Percentiles rank a stretch among this genome's conserved stretches.
These are phyloP conservation scores for Oreochromis spilurus DNA, from an alignment of 2,113 vertebrate genomes.

Conservation along the genomic window DNA sequence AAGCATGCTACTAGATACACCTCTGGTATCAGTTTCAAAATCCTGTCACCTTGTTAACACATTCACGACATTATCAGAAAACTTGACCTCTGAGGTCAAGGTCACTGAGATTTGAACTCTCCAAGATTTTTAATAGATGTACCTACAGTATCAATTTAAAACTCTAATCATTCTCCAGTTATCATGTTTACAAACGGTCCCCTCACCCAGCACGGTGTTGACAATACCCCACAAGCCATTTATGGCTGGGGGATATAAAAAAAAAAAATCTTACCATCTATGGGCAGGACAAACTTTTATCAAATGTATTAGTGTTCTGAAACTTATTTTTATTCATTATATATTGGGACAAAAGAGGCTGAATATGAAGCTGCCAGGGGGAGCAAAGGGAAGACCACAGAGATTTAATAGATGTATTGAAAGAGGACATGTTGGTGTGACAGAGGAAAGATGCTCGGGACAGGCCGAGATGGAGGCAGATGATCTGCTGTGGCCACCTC, in stretches of 20 bases:
- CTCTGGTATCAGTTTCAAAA: fast-evolving
- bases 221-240: not conserved
- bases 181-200: fast-evolving
- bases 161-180: not conserved
- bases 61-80: not conserved
- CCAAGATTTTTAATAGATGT: not conserved
- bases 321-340: not conserved
- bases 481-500: not conserved
- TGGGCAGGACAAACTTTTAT: not conserved
- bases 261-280: not conserved
- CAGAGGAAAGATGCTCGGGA: not conserved
- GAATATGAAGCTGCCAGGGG: not conserved
- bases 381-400: not conserved
- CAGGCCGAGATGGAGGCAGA: fast-evolving
- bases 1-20: fast-evolving
- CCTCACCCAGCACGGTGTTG: not conserved
- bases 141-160: fast-evolving
- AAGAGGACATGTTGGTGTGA: not conserved
- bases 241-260: not conserved
- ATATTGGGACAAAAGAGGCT: not conserved
- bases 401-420: not conserved
- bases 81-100: not conserved
- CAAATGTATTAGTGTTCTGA: fast-evolving
- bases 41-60: not conserved
- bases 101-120: not conserved